Evolutionary conservation across 2,888 invertebrate species (phyloP).

Genomic region (Xanthorhoe designata): DNA sequence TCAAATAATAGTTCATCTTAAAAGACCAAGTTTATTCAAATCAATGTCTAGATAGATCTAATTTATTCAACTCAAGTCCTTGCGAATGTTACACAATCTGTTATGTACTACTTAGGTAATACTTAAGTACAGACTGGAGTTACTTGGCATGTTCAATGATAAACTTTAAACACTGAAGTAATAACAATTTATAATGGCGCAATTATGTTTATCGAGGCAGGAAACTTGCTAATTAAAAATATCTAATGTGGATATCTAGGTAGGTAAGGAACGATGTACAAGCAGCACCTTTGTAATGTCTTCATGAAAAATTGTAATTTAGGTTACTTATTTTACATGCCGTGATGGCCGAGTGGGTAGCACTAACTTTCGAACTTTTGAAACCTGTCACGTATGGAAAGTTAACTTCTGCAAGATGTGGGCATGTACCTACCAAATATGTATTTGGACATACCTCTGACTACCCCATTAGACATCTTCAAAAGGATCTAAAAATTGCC

Average conservation of each 20-base stretch:
- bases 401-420: too few species aligned
- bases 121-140: slow-evolving; percentile 11
- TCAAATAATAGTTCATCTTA: too few species aligned
- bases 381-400: too few species aligned
- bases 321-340: too few species aligned
- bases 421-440: too few species aligned
- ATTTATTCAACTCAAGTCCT: neutral
- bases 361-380: too few species aligned
- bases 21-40: neutral
- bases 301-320: neutral
- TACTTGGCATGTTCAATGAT: slow-evolving; percentile 23
- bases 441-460: too few species aligned
- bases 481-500: too few species aligned
- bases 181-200: slow-evolving; percentile 48
- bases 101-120: slow-evolving; percentile 6
- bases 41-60: neutral
- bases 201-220: slow-evolving; percentile 46
- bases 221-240: slow-evolving; percentile 43
- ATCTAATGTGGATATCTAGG: slow-evolving; percentile 43
- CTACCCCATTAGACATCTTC: too few species aligned
- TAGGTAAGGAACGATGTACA: slow-evolving; percentile 33
- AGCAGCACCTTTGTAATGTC: neutral
- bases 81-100: slow-evolving; percentile 3
- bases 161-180: slow-evolving; percentile 30
- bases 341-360: too few species aligned